Evolutionary conservation across 2,113 vertebrate genomes (phyloP).

Genomic region (Crypturellus undulatus): DNA sequence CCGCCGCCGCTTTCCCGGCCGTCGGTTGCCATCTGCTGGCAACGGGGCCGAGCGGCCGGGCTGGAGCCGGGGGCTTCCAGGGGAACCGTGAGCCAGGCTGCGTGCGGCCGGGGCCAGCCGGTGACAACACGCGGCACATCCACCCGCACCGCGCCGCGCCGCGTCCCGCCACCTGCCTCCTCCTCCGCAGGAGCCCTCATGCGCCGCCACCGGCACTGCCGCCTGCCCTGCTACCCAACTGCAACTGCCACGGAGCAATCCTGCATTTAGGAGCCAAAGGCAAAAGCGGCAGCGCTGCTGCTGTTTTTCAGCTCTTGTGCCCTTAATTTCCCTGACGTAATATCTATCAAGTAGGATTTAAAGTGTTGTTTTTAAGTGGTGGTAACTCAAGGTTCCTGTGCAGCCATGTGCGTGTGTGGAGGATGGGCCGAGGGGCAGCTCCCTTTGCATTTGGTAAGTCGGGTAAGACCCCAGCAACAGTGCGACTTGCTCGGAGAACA

Average conservation of each 20-base stretch:
- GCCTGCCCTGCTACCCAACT: background rate
- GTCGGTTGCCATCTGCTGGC: constrained; percentile 50
- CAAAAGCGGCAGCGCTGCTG: background rate
- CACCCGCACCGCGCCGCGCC: too few relatives aligned
- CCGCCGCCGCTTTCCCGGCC: background rate
- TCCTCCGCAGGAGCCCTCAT: background rate
- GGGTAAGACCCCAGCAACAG: too few relatives aligned
- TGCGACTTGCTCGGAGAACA: background rate
- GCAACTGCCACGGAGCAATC: background rate
- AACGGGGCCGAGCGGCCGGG: accelerated
- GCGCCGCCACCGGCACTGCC: background rate
- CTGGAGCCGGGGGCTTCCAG: background rate
- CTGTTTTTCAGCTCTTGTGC: background rate
- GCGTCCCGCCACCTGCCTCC: background rate
- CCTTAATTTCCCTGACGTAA: background rate
- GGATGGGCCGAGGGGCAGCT: background rate
- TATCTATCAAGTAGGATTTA: background rate
- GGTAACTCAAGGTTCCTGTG: background rate
- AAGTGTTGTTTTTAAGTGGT: background rate
- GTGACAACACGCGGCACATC: background rate
- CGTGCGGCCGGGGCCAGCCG: background rate
- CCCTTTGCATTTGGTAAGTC: background rate
- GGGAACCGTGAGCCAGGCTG: accelerated
- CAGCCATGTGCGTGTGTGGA: accelerated
- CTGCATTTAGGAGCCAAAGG: background rate